A percentile compares a stretch with the other conserved stretches of the same genome.
phyloP scores from a whole-genome alignment of 2,113 vertebrate species.

The Eudyptes chrysolophus region DNA sequence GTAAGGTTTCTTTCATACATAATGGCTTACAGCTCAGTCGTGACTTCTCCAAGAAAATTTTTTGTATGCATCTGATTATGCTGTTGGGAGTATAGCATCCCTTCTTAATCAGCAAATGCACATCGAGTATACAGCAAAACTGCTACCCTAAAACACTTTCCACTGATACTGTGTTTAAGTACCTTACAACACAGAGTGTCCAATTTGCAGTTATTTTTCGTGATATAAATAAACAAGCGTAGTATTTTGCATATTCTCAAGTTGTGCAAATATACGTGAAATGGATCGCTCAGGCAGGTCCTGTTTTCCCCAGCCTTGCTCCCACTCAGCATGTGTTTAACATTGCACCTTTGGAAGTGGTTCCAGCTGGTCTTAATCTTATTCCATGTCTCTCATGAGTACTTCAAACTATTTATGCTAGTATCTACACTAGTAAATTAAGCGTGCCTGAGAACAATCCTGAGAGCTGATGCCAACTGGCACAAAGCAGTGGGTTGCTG shows the following conservation, averaged over 20 bases:
- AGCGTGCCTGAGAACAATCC: background rate
- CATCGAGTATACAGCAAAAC: background rate
- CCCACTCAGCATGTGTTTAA: background rate
- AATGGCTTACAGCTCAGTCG: background rate
- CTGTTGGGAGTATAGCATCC: background rate
- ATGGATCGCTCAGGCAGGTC: background rate
- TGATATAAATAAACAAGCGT: background rate
- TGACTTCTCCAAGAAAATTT: background rate
- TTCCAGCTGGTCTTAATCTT: background rate
- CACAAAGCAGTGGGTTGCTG: background rate
- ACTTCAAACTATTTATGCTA: background rate
- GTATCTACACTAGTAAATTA: background rate
- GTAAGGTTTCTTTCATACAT: background rate
- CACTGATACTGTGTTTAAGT: background rate
- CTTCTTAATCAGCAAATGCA: background rate
- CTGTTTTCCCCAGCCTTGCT: background rate
- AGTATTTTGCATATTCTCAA: background rate
- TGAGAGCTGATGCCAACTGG: background rate
- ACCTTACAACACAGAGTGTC: background rate
- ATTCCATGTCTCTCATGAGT: background rate
- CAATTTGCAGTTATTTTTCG: background rate
- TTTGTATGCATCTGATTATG: background rate
- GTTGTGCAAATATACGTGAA: background rate
- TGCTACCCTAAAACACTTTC: background rate
- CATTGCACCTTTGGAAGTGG: background rate